Conservation (phyloP, 1,140 invertebrate species). For the Eumaeus atala region DNA sequence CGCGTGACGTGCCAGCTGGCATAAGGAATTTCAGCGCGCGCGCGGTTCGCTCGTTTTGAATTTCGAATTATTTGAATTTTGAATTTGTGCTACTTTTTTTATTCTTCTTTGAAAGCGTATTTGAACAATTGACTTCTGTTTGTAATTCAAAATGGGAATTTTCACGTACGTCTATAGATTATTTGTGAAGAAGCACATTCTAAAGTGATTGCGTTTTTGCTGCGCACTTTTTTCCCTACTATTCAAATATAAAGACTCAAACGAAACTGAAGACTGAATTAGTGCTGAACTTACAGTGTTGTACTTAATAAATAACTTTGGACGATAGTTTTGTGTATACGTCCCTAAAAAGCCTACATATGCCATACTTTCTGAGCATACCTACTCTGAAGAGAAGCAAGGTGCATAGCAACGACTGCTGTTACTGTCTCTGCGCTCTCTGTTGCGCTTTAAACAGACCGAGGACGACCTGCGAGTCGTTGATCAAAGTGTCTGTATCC, state of each 20-base stretch:
- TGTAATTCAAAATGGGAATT: conserved; percentile 49
- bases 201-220: neutral
- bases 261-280: neutral
- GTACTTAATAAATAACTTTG: conserved; percentile 12
- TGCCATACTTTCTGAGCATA: conserved; percentile 53
- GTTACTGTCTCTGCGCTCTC: conserved; percentile 45
- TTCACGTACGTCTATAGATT: conserved; percentile 60
- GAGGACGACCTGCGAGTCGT: conserved; percentile 45
- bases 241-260: too few relatives aligned
- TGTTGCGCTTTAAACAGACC: conserved; percentile 48
- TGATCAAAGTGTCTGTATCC: conserved; percentile 48
- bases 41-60: conserved; percentile 4
- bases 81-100: neutral
- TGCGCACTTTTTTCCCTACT: neutral
- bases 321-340: conserved; percentile 19
- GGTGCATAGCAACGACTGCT: conserved; percentile 48
- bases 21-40: neutral
- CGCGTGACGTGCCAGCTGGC: conserved; percentile 3
- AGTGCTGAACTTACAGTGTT: neutral
- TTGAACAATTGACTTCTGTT: neutral
- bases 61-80: neutral
- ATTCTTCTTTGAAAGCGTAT: neutral
- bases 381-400: conserved; percentile 43
- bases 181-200: conserved; percentile 47
- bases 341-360: conserved; percentile 56